phyloP scores from a whole-genome alignment of 2,888 invertebrate genomes.

The Monopis laevigella region DNA sequence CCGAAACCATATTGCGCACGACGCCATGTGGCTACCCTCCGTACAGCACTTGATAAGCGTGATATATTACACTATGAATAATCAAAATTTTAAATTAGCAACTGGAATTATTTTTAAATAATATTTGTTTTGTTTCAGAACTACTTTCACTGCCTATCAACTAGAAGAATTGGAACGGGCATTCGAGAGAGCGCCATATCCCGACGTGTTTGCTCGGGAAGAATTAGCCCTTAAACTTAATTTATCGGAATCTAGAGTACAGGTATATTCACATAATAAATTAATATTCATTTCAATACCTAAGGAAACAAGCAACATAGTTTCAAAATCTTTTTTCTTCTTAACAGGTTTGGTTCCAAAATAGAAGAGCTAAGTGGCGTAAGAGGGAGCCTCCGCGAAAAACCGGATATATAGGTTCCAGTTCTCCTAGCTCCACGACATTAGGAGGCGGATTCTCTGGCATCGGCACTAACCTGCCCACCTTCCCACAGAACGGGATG shows the following conservation, averaged over 20 bases:
- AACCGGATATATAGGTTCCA: conserved; percentile 80
- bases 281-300: too few species aligned
- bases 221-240: conserved; percentile 91
- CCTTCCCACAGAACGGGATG: conserved; percentile 69
- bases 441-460: conserved; percentile 70
- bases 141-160: conserved; percentile 95
- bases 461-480: conserved; percentile 47
- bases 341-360: conserved; percentile 83
- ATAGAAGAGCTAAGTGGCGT: conserved; percentile 93
- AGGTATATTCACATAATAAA: conserved; percentile 37
- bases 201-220: conserved; percentile 95
- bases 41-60: conserved; percentile 23
- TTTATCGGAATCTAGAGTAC: conserved; percentile 78
- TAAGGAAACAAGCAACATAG: too few species aligned
- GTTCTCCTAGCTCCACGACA: conserved; percentile 73
- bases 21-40: conserved; percentile 52
- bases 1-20: conserved; percentile 54
- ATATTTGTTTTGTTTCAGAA: conserved; percentile 68
- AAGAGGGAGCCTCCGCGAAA: conserved; percentile 94
- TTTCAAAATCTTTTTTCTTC: conserved; percentile 20
- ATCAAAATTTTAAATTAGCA: too few species aligned
- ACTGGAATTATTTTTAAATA: too few species aligned
- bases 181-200: conserved; percentile 95
- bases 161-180: conserved; percentile 93
- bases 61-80: conserved; percentile 6